Percentiles rank a stretch among this genome's conserved stretches.
Conservation (phyloP, 2,888 invertebrate species). For the Elysia crispata region DNA sequence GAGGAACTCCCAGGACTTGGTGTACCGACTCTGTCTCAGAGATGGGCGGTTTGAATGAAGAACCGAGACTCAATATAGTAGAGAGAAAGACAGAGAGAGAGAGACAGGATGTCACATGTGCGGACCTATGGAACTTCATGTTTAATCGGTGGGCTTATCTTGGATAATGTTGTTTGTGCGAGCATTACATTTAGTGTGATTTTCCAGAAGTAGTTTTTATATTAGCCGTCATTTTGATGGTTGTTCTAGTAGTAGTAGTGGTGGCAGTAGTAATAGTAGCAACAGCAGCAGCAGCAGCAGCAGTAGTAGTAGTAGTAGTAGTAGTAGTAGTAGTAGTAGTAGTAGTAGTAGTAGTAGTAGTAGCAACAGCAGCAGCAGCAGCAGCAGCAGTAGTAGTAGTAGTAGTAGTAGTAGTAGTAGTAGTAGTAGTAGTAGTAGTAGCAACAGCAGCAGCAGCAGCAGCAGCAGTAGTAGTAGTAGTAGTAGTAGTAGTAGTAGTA, state of each 20-base stretch:
- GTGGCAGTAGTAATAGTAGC: background rate
- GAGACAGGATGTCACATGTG: too few species aligned
- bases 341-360: constrained; percentile 14
- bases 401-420: constrained; percentile 20
- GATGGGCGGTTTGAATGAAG: background rate
- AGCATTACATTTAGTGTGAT: too few species aligned
- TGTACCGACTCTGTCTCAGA: too few species aligned
- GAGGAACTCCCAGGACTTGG: too few species aligned
- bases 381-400: background rate
- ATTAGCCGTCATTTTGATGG: too few species aligned
- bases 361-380: constrained; percentile 17
- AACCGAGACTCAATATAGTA: background rate
- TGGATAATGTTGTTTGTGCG: too few species aligned
- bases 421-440: background rate
- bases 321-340: constrained; percentile 11
- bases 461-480: background rate
- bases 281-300: constrained; percentile 7
- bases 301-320: constrained; percentile 6
- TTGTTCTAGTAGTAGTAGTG: background rate
- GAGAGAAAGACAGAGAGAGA: constrained; percentile 1
- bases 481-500: constrained; percentile 21
- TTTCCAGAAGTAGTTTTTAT: too few species aligned
- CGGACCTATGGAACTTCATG: too few species aligned
- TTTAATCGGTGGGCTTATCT: too few species aligned
- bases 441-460: constrained; percentile 7